These are phyloP conservation scores for Megathymus violae DNA, from an alignment of 1,140 invertebrate species.

Conservation along the genomic window DNA sequence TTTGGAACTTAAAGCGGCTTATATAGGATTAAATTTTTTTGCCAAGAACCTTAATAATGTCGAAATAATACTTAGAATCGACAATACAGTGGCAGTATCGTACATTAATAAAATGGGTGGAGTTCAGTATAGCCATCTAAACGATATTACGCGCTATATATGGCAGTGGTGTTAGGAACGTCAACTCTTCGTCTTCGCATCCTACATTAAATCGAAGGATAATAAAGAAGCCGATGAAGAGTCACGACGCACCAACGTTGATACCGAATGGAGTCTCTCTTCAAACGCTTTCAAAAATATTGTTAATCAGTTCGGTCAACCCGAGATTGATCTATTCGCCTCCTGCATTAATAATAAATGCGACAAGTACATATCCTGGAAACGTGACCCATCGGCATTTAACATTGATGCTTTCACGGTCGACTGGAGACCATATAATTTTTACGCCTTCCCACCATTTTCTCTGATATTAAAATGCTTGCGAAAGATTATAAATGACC, in stretches of 20 bases:
- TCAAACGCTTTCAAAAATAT: background rate
- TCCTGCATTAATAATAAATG: conserved; percentile 4
- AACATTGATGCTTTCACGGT: conserved; percentile 7
- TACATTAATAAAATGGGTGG: conserved; percentile 11
- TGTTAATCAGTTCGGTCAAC: background rate
- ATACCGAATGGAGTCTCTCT: background rate
- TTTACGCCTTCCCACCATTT: conserved; percentile 9
- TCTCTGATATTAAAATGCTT: conserved; percentile 21
- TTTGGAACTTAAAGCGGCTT: background rate
- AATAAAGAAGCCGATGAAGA: background rate
- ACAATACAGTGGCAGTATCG: conserved; percentile 4
- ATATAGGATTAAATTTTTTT: background rate
- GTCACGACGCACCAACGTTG: background rate
- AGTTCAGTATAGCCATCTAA: background rate
- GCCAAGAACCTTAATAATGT: background rate
- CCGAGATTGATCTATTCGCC: background rate
- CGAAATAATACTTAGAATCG: conserved; percentile 3
- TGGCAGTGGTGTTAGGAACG: background rate
- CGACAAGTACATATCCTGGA: conserved; percentile 1
- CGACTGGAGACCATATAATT: background rate
- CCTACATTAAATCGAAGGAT: conserved; percentile 1
- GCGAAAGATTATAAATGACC: conserved; percentile 29
- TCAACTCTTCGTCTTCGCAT: background rate
- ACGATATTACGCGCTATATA: background rate
- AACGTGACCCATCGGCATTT: conserved; percentile 7